Percentiles rank a stretch among this genome's conserved stretches.
These are phyloP conservation scores for Sandelia bainsii DNA, from an alignment of 2,797 vertebrate species.

Conservation along the genomic window DNA sequence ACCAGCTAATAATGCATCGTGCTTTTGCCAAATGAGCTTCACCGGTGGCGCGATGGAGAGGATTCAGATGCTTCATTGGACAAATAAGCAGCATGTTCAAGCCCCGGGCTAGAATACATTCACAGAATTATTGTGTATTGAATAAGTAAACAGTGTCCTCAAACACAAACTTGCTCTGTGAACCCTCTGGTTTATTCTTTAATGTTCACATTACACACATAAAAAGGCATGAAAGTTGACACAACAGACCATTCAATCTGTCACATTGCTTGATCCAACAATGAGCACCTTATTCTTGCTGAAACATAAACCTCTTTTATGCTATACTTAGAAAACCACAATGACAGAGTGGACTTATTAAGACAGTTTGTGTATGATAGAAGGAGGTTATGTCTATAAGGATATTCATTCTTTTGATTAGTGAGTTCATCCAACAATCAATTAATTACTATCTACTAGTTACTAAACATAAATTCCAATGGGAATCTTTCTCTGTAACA, in stretches of 20 bases:
- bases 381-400: neutral
- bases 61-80: conserved; percentile 71
- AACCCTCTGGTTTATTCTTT: conserved; percentile 53
- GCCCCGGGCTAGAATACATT: conserved; percentile 73
- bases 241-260: neutral
- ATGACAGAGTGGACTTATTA: conserved; percentile 39
- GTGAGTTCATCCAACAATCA: conserved; percentile 20
- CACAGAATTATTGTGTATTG: conserved; percentile 67
- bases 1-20: conserved; percentile 71
- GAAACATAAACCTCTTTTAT: neutral
- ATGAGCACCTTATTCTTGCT: neutral
- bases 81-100: conserved; percentile 70
- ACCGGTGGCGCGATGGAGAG: conserved; percentile 48
- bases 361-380: conserved; percentile 28
- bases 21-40: conserved; percentile 77
- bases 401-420: conserved; percentile 17
- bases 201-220: conserved; percentile 53
- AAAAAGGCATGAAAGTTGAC: conserved; percentile 16
- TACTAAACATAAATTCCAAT: neutral
- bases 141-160: conserved; percentile 76
- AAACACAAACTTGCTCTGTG: conserved; percentile 46
- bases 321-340: conserved; percentile 19
- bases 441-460: neutral
- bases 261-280: neutral
- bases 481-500: neutral